Evolutionary conservation across 2,797 vertebrate genomes (phyloP), one percentile per base, ranked within the genome.

Genomic region (Thamnophis elegans): DNA sequence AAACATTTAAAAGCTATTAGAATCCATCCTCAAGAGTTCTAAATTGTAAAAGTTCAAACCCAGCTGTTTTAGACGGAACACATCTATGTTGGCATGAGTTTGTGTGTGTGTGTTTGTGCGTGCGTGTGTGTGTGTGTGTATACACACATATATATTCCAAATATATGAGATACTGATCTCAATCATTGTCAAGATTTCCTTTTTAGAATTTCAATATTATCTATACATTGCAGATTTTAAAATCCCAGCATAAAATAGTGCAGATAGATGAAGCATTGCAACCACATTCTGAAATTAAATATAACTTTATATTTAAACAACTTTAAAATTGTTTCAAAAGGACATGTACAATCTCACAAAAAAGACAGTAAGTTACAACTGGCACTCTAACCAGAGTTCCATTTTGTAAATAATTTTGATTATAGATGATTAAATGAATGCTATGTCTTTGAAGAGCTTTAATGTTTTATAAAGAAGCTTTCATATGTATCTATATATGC

Each of bases 1-100:
- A 92, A 96, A 95, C 93, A 94, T 94, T 96, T 96, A 96, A 95
- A 94, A 97, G 56, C 94, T 28, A 92, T 94, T 95, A 91, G 16
- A 85, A 96, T 86, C 90, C 85, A 78, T 92, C 91, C 89, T 96
- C 93, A 94, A 96, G 92, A 94, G 92, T 96, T 96, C 89, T 92
- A 95, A 91, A 92, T 95, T 92, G 92, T 86, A 96, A 89, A 91
- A 94, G 26, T 78, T 96, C 88, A 89, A 88, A 94, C 88, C 92
- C 58, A 94, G 53, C 68, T 94, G 89, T 73, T 90, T 95, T 55
- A 92, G 91, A 94, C 89, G 92, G 28, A 89, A 89, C 53, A 13
- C 25, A 55, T 88, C 22, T 55, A 28, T 32, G 53, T 90, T 88
- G 36, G 26, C 60, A n/a, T 62, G 8, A 9, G 2, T 16, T 51